Base-by-base conservation (phyloP, 2,797 vertebrate genomes). In the Sebastes cheni region DNA sequence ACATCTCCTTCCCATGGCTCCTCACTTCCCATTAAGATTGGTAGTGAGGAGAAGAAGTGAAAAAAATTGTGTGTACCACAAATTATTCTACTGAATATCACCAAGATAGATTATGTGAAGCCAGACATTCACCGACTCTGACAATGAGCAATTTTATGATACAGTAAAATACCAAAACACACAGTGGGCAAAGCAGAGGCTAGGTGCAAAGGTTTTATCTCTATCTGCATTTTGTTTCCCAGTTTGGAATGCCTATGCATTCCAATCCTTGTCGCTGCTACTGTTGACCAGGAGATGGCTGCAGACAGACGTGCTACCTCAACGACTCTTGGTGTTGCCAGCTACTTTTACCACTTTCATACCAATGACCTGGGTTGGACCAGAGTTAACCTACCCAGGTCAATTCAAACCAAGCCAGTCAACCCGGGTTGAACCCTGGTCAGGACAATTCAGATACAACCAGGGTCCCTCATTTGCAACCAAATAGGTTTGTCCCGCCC, bases 21-120 rank as follows among this genome's bases (percentile, higher is more conserved):
- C 13, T 64, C 7, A 36, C 32, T 64, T 64, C 0, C 22, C 4
- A 2, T 32, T 56, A 23, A 34, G 50, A 55, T 32, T 64, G 12
- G 29, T 54, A 55, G 67, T 56, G n/a, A 55, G 2, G n/a, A 56
- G 13, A 23, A 6, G 0, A 14, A 18, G 5, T 25, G 52, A 22
- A 5, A 13, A 2, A 20, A 8, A 20, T 32, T 32, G 30, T 1
- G 5, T 16, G 1, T 5, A 36, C 0, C 6, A 4, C 9, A 58
- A 20, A 36, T 70, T 18, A 27, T 56, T 70, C 14, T 27, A 1
- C 55, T 58, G 55, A 56, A 42, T 54, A 14, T 52, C 42, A 67
- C 4, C 27, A 5, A 39, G 61, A 25, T 42, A 42, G 36, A 42
- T 65, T 29, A 68, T 54, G 46, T 68, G n/a, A 36, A 56, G 42